Conservation (phyloP, 2,797 vertebrate species). For the Benthosema pterotum region DNA sequence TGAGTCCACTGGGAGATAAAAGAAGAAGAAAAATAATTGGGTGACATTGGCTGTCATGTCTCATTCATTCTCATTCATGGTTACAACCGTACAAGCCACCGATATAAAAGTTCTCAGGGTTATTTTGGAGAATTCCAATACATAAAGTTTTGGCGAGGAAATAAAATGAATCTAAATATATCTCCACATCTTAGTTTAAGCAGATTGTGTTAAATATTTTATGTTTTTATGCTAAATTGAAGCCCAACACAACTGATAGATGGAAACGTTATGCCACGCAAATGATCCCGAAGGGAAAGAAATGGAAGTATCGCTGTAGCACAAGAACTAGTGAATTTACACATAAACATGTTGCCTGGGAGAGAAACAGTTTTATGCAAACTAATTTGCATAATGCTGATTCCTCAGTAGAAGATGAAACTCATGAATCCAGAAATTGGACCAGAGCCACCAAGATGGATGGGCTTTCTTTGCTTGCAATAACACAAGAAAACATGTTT, state of each 20-base stretch:
- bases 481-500: neutral
- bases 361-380: slow-evolving; percentile 1
- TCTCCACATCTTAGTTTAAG: slow-evolving; percentile 1
- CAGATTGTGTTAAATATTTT: neutral
- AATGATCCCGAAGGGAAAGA: slow-evolving; percentile 2
- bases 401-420: slow-evolving; percentile 19
- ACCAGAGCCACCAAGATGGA: slow-evolving; percentile 5
- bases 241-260: neutral
- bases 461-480: neutral
- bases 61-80: slow-evolving; percentile 7
- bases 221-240: slow-evolving; percentile 6
- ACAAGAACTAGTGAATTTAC: slow-evolving; percentile 16
- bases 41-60: slow-evolving; percentile 16
- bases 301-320: slow-evolving; percentile 16
- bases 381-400: slow-evolving; percentile 51
- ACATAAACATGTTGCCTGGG: slow-evolving; percentile 22
- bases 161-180: slow-evolving; percentile 6
- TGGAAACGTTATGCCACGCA: slow-evolving; percentile 26
- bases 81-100: no score
- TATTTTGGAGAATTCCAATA: neutral
- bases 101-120: no score
- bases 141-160: neutral
- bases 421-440: slow-evolving; percentile 16
- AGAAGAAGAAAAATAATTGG: slow-evolving; percentile 22
- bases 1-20: slow-evolving; percentile 1